Percentiles rank a stretch among this genome's conserved stretches.
These are phyloP conservation scores for Setophaga petechia DNA, from an alignment of 2,113 vertebrate genomes.

Conservation along the genomic window DNA sequence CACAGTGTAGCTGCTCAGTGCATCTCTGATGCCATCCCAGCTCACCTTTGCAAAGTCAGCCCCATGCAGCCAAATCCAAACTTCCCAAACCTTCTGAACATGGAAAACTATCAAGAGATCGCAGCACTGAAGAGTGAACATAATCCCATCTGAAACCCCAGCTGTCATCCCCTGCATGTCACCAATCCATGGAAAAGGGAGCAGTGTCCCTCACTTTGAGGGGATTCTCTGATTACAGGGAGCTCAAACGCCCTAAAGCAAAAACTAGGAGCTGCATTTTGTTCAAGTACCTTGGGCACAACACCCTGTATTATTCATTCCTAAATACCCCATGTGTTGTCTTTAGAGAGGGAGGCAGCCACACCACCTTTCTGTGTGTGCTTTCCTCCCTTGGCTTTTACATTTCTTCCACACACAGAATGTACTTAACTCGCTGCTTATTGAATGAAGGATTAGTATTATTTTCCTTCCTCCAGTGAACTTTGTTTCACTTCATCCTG, in stretches of 20 bases:
- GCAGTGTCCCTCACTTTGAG: neutral
- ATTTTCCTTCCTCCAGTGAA: constrained; percentile 78
- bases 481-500: constrained; percentile 74
- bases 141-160: neutral
- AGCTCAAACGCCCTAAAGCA: neutral
- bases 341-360: constrained; percentile 27
- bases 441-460: constrained; percentile 78
- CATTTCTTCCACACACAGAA: constrained; percentile 58
- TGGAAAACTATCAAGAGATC: neutral
- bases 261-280: neutral
- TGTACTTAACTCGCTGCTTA: constrained; percentile 66
- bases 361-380: constrained; percentile 48
- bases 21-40: neutral
- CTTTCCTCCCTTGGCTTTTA: constrained; percentile 59
- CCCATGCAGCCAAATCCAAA: neutral
- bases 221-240: neutral
- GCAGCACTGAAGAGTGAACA: neutral
- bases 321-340: constrained; percentile 27
- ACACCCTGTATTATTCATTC: neutral
- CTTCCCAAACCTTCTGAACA: neutral
- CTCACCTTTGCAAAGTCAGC: neutral
- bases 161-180: neutral
- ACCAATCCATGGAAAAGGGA: neutral
- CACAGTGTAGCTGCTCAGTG: neutral
- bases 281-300: neutral